Base-by-base conservation (phyloP, 2,888 invertebrate genomes). In the Hirudinaria manillensis region DNA sequence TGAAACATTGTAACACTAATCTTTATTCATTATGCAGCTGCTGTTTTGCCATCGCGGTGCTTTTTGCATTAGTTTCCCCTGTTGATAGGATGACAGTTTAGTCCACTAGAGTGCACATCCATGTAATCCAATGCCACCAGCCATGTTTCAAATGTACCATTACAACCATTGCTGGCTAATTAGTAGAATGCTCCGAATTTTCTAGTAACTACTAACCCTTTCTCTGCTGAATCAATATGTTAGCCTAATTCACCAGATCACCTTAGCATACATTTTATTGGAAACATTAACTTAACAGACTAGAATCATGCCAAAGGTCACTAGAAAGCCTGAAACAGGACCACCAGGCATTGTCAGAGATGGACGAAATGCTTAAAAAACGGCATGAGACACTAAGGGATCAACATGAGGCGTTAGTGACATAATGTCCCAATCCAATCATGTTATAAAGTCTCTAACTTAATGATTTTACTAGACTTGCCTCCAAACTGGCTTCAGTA, bases 351-450 rank as follows among this genome's bases (percentile, higher is more conserved):
- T 76, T 83, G 71, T 70, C 79, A 32, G 84, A 83, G 76, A 82
- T 84, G 82, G 83, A 84, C 76, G 82, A 83, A 45, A 82, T 83
- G 79, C 77, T 84, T 34, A 81, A 82, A 76, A 81, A 83, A 78
- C 83, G 83, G 72, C 82, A 83, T 72, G 82, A 83, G 68, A 81
- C 81, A 27, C 80, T 85, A 16, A 84, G 83, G 77, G 81, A 83
- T 70, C 83, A 85, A 75, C 82, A 83, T 78, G 82, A 83, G 71
- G 79, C 79, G 84, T 84, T 79, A 80, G 83, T 80, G 0, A 32
- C 27, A n/a, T 7, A 2, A 38, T 72, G 3, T 3, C 16, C 13
- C 45, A 45, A 10, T 10, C 45, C 45, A 45, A 45, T 45, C 45
- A 16, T 38, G n/a, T 6, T 68, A 1, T n/a, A 34, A 4, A 61